Conservation (phyloP, 2,797 vertebrate genomes). For the Tenualosa thibaudeaui region DNA sequence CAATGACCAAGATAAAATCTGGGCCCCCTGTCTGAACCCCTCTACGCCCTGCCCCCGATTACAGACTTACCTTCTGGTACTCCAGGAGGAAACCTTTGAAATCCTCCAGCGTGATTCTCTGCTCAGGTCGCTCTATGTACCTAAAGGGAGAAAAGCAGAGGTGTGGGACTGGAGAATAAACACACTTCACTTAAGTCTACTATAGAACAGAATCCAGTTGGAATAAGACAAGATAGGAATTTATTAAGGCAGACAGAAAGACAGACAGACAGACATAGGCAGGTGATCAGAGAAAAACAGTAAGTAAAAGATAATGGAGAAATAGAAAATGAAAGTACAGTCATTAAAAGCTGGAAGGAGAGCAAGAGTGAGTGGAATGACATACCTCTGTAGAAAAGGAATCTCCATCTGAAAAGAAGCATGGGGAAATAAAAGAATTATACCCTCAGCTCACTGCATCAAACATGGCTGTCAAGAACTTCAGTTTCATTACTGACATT, state of each 20-base stretch:
- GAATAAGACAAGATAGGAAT: background rate
- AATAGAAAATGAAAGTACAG: background rate
- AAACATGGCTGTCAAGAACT: too few species aligned
- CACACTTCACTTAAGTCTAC: background rate
- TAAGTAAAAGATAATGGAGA: background rate
- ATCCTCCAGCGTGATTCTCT: slow-evolving; percentile 83
- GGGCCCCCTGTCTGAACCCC: background rate
- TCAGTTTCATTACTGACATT: background rate
- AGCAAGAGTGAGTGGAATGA: slow-evolving; percentile 2
- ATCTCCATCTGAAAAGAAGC: slow-evolving; percentile 80
- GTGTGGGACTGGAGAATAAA: slow-evolving; percentile 31
- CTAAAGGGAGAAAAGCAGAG: slow-evolving; percentile 65
- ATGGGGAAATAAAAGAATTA: background rate
- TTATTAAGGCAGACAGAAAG: background rate
- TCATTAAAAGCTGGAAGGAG: background rate
- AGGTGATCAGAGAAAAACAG: background rate
- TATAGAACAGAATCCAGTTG: background rate
- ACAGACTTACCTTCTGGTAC: slow-evolving; percentile 83
- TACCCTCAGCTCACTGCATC: background rate
- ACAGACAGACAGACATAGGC: background rate
- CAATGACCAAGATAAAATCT: background rate
- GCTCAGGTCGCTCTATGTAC: slow-evolving; percentile 82
- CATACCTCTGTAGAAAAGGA: slow-evolving; percentile 84
- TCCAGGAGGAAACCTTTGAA: slow-evolving; percentile 91
- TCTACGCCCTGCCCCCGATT: background rate